Evolutionary conservation across 2,888 invertebrate species (phyloP).

Genomic region (Sarcophaga carnaria): DNA sequence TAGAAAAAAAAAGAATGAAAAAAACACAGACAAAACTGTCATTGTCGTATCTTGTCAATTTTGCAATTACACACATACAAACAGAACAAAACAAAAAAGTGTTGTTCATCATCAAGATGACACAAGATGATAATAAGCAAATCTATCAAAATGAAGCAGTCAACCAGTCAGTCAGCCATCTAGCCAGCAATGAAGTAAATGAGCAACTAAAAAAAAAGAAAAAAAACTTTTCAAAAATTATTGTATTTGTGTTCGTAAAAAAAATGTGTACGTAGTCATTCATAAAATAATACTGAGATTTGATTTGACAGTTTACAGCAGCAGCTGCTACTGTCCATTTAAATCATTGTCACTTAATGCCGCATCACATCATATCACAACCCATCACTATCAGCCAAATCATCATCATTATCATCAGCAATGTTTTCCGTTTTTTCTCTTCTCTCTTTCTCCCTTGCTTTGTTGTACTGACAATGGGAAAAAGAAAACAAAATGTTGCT

Average conservation of each 20-base stretch:
- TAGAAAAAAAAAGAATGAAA: conserved; percentile 17
- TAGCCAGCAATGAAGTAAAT: not conserved
- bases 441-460: no score
- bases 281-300: conserved; percentile 67
- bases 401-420: conserved; percentile 44
- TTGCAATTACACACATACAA: conserved; percentile 55
- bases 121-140: conserved; percentile 65
- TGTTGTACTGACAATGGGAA: no score
- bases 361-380: conserved; percentile 67
- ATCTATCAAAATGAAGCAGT: conserved; percentile 53
- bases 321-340: conserved; percentile 72
- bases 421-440: conserved; percentile 23
- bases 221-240: conserved; percentile 13
- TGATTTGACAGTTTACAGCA: conserved; percentile 67
- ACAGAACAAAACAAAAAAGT: conserved; percentile 11
- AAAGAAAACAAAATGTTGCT: not conserved
- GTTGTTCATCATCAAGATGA: conserved; percentile 58
- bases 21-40: conserved; percentile 49
- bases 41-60: conserved; percentile 61
- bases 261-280: conserved; percentile 33
- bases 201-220: not conserved
- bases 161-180: conserved; percentile 15
- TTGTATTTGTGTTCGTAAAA: conserved; percentile 18
- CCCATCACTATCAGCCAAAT: conserved; percentile 67
- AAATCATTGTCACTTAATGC: conserved; percentile 72